Conservation (phyloP, 1,140 invertebrate species). For the Zaprionus inermis region DNA sequence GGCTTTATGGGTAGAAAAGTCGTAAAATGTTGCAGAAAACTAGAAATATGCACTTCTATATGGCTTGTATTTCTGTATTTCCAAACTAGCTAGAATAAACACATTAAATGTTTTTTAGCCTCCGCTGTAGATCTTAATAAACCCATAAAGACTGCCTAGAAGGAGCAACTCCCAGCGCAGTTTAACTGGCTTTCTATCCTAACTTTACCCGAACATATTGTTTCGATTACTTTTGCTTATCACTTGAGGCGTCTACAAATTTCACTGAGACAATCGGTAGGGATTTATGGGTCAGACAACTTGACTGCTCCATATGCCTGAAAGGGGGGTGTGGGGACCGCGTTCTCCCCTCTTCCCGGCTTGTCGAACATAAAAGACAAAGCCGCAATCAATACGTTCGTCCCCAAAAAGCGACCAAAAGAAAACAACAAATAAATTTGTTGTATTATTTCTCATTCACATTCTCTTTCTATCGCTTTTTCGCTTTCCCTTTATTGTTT, state of each 20-base stretch:
- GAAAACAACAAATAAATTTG: slow-evolving; percentile 77
- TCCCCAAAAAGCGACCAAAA: slow-evolving; percentile 37
- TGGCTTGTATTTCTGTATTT: too few relatives aligned
- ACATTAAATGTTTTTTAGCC: too few relatives aligned
- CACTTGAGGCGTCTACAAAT: slow-evolving; percentile 38
- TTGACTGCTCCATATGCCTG: neutral
- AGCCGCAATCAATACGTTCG: slow-evolving; percentile 49
- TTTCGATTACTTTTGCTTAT: slow-evolving; percentile 20
- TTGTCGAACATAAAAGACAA: slow-evolving; percentile 36
- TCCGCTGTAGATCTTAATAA: too few relatives aligned
- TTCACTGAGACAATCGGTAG: slow-evolving; percentile 6
- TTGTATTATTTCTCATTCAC: slow-evolving; percentile 43
- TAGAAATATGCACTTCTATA: too few relatives aligned
- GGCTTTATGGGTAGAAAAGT: too few relatives aligned
- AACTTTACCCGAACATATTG: neutral
- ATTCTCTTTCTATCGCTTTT: neutral
- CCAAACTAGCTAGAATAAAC: too few relatives aligned
- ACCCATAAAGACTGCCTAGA: too few relatives aligned
- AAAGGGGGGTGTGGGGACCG: too few relatives aligned
- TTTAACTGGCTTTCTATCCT: neutral
- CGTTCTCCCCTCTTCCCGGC: neutral
- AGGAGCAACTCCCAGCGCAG: neutral
- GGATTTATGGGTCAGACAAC: slow-evolving; percentile 19
- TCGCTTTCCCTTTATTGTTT: slow-evolving; percentile 61
- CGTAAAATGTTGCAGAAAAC: too few relatives aligned